These are phyloP conservation scores for Micoletzkya japonica DNA, from an alignment of 2,888 invertebrate species.

Conservation along the genomic window DNA sequence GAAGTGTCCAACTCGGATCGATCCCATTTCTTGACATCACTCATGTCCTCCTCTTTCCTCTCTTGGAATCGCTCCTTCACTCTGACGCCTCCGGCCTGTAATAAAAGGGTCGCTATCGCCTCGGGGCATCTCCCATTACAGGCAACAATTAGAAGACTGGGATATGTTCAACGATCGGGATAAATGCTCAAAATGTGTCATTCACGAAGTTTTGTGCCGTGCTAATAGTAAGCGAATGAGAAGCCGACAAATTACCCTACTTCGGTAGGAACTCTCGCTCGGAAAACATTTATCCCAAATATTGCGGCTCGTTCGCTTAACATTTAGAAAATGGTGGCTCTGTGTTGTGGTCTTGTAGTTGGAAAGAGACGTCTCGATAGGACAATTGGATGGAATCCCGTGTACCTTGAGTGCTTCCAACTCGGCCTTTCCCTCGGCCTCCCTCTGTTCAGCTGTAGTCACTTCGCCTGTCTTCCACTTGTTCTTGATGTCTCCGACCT, in stretches of 20 bases:
- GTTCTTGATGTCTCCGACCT: slow-evolving; percentile 61
- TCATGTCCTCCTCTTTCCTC: slow-evolving; percentile 38
- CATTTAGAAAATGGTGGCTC: too few relatives aligned
- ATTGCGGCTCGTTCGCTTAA: too few relatives aligned
- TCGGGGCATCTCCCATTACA: not conserved
- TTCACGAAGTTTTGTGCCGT: too few relatives aligned
- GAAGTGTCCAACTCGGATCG: slow-evolving; percentile 56
- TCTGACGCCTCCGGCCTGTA: slow-evolving; percentile 20
- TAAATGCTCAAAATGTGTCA: too few relatives aligned
- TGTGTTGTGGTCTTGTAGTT: too few relatives aligned
- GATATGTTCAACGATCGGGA: not conserved
- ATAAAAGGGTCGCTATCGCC: not conserved
- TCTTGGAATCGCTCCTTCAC: slow-evolving; percentile 62
- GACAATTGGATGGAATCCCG: too few relatives aligned
- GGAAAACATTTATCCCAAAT: too few relatives aligned
- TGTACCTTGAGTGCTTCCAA: slow-evolving; percentile 59
- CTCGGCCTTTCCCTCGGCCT: slow-evolving; percentile 53
- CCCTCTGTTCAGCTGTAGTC: slow-evolving; percentile 56
- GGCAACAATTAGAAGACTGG: too few relatives aligned
- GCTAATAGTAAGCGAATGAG: too few relatives aligned
- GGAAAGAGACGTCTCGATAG: not conserved
- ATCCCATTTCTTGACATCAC: slow-evolving; percentile 50
- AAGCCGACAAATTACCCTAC: too few relatives aligned
- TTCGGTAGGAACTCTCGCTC: too few relatives aligned
- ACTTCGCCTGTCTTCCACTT: slow-evolving; percentile 64